Percentiles rank a stretch among this genome's conserved stretches.
Evolutionary conservation across 2,797 vertebrate genomes (phyloP).

Genomic region (Centropyge bicolor): DNA sequence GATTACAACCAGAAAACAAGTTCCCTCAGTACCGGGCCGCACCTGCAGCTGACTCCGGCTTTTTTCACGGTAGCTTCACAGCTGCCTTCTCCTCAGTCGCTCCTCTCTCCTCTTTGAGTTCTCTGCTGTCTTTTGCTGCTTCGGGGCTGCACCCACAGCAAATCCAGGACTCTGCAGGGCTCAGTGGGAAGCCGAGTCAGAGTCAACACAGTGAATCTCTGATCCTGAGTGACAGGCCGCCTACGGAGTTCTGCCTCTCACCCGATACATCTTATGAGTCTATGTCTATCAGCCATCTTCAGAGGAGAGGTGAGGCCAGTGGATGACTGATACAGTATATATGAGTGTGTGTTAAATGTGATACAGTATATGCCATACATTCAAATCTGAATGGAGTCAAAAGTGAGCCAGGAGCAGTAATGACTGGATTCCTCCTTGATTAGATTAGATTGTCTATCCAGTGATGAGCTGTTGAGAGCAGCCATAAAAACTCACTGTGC

Average conservation of each 20-base stretch:
- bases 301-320: constrained; percentile 90
- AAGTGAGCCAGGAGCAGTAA: constrained; percentile 11
- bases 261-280: constrained; percentile 91
- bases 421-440: constrained; percentile 23
- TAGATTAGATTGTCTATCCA: constrained; percentile 45
- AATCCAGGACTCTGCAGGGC: constrained; percentile 37
- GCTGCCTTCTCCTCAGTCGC: constrained; percentile 69
- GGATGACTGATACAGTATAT: neutral
- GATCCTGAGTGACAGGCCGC: constrained; percentile 89
- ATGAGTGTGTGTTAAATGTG: neutral
- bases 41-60: constrained; percentile 43
- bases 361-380: neutral
- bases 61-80: constrained; percentile 54
- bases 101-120: constrained; percentile 72
- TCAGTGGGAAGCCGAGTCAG: constrained; percentile 75
- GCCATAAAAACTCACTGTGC: constrained; percentile 65
- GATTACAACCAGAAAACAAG: constrained; percentile 67
- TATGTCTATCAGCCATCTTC: constrained; percentile 92
- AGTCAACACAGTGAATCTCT: constrained; percentile 85
- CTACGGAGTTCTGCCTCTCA: constrained; percentile 91
- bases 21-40: constrained; percentile 12
- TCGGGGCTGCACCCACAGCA: constrained; percentile 68
- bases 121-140: constrained; percentile 70
- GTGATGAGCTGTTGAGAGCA: constrained; percentile 57
- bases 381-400: constrained; percentile 15